phyloP scores from a whole-genome alignment of 2,888 invertebrate genomes.

The Halocaridina rubra region DNA sequence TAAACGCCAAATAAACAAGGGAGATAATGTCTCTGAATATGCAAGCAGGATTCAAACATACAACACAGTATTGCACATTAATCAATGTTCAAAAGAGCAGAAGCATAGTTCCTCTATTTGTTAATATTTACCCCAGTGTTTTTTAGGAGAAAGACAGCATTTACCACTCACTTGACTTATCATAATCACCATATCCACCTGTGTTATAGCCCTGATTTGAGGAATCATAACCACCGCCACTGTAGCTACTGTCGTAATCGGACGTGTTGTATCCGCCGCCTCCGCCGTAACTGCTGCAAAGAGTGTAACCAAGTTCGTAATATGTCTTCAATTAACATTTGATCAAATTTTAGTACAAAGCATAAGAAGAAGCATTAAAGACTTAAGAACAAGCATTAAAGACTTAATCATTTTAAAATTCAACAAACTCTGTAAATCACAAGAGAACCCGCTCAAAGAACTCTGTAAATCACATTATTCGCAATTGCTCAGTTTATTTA shows the following conservation, averaged over 20 bases:
- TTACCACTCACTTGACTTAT: conserved; percentile 46
- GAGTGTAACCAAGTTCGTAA: too few relatives aligned
- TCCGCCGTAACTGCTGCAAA: conserved; percentile 47
- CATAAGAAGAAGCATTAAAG: neutral
- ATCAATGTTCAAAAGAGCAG: too few relatives aligned
- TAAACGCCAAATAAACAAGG: neutral
- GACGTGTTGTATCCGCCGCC: conserved; percentile 36
- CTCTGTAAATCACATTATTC: too few relatives aligned
- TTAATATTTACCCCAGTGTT: too few relatives aligned
- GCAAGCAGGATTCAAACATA: neutral
- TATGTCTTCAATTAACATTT: too few relatives aligned
- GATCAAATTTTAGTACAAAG: too few relatives aligned
- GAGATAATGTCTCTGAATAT: neutral
- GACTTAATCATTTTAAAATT: too few relatives aligned
- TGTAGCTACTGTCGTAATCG: conserved; percentile 23
- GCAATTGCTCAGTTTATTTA: too few relatives aligned
- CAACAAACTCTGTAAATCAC: too few relatives aligned
- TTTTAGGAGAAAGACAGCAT: neutral
- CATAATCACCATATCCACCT: conserved; percentile 44
- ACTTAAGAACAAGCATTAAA: neutral
- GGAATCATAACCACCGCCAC: conserved; percentile 14
- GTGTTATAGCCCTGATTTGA: conserved; percentile 6
- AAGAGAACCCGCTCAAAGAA: too few relatives aligned
- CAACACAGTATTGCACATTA: neutral
- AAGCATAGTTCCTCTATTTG: too few relatives aligned